These are phyloP conservation scores for Camptogramma bilineatum DNA, from an alignment of 2,888 invertebrate species.

Conservation along the genomic window DNA sequence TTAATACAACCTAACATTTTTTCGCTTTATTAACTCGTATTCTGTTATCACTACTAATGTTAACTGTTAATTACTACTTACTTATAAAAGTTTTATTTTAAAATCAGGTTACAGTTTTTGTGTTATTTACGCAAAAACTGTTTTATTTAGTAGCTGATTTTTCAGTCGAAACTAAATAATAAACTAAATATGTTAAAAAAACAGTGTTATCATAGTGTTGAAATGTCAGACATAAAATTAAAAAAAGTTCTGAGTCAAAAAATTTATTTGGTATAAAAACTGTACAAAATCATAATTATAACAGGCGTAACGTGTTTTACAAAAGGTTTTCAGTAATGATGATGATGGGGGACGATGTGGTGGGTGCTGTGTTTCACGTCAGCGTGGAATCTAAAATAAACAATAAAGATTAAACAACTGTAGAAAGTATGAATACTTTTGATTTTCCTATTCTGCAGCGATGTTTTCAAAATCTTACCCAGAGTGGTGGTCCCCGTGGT, in stretches of 20 bases:
- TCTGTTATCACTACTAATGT: too few species aligned
- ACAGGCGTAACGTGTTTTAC: not conserved
- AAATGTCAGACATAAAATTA: not conserved
- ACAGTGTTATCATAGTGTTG: too few species aligned
- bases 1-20: too few species aligned
- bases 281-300: not conserved
- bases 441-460: not conserved
- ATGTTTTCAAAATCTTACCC: conserved; percentile 56
- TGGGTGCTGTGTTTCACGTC: conserved; percentile 56
- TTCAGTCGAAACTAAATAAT: too few species aligned
- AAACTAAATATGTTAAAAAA: too few species aligned
- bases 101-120: too few species aligned
- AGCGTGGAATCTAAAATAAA: conserved; percentile 53
- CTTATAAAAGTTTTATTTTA: too few species aligned
- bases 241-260: not conserved
- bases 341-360: conserved; percentile 36
- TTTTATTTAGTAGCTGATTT: too few species aligned
- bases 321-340: not conserved
- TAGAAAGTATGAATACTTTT: not conserved
- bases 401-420: not conserved
- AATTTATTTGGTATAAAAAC: not conserved
- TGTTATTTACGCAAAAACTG: too few species aligned
- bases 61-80: too few species aligned
- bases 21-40: too few species aligned
- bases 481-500: conserved; percentile 77